Conservation (phyloP, 2,888 invertebrate species). For the Phorcus lineatus region DNA sequence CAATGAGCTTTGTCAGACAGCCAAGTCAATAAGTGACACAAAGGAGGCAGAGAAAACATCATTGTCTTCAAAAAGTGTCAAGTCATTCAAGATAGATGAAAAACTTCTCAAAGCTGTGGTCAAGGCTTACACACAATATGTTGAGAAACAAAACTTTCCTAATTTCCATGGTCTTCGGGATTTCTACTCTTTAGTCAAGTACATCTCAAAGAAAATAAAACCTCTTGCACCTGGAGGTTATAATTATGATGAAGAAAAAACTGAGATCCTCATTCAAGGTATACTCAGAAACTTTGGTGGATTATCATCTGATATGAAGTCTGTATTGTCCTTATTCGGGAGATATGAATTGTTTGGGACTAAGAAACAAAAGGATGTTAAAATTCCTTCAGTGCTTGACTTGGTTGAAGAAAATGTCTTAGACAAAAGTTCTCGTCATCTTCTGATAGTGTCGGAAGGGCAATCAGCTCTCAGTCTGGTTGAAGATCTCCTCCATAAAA, state of each 20-base stretch:
- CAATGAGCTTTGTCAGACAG: conserved; percentile 32
- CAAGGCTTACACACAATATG: conserved; percentile 25
- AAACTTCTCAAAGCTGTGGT: conserved; percentile 25
- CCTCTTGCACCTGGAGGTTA: not conserved
- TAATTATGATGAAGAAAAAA: not conserved
- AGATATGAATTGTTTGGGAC: not conserved
- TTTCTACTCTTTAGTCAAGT: conserved; percentile 42
- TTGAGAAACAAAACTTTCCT: conserved; percentile 11
- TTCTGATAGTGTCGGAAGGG: conserved; percentile 28
- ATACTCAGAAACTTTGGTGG: conserved; percentile 40
- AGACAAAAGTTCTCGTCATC: conserved; percentile 32
- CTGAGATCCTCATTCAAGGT: conserved; percentile 14
- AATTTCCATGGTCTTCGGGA: conserved; percentile 40
- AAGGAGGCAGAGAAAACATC: not conserved
- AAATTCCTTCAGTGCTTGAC: conserved; percentile 14
- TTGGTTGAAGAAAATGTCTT: conserved; percentile 28
- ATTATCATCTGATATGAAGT: not conserved
- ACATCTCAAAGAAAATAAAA: conserved; percentile 18
- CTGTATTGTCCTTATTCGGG: not conserved
- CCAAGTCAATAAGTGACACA: conserved; percentile 24
- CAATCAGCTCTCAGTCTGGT: conserved; percentile 28
- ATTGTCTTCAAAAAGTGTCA: not conserved
- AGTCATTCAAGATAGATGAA: not conserved
- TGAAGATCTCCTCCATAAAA: conserved; percentile 1
- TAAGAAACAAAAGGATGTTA: not conserved